These are phyloP conservation scores for Phortica variegata DNA, from an alignment of 1,140 invertebrate species.

Conservation along the genomic window DNA sequence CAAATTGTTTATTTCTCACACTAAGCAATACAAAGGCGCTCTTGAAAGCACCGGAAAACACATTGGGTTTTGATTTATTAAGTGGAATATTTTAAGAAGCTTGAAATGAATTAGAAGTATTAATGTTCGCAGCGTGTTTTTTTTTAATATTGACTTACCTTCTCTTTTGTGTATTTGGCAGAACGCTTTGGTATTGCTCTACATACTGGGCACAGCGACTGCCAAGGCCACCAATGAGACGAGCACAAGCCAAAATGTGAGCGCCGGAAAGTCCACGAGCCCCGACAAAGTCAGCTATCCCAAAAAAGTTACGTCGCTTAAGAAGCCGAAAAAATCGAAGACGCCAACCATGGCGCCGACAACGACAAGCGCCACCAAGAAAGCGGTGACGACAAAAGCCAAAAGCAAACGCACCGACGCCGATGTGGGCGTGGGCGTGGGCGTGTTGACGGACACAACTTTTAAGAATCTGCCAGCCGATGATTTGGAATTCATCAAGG, in stretches of 20 bases:
- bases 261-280: too few species aligned
- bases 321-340: constrained; percentile 38
- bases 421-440: constrained; percentile 4
- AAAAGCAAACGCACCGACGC: constrained; percentile 11
- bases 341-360: constrained; percentile 6
- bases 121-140: too few species aligned
- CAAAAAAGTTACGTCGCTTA: constrained; percentile 46
- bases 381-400: not conserved
- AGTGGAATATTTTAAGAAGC: too few species aligned
- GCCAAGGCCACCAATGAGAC: constrained; percentile 12
- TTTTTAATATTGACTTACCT: not conserved
- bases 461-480: constrained; percentile 48
- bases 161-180: constrained; percentile 1
- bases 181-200: constrained; percentile 16
- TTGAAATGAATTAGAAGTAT: too few species aligned
- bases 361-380: constrained; percentile 9
- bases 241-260: too few species aligned
- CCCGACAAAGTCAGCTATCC: constrained; percentile 34
- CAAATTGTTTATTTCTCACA: too few species aligned
- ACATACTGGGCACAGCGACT: constrained; percentile 27
- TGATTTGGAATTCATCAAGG: constrained; percentile 54
- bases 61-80: too few species aligned
- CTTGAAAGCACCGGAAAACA: too few species aligned
- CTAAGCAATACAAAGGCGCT: too few species aligned
- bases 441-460: not conserved